Evolutionary conservation across 2,888 invertebrate species (phyloP).

Genomic region (Sepiola atlantica): DNA sequence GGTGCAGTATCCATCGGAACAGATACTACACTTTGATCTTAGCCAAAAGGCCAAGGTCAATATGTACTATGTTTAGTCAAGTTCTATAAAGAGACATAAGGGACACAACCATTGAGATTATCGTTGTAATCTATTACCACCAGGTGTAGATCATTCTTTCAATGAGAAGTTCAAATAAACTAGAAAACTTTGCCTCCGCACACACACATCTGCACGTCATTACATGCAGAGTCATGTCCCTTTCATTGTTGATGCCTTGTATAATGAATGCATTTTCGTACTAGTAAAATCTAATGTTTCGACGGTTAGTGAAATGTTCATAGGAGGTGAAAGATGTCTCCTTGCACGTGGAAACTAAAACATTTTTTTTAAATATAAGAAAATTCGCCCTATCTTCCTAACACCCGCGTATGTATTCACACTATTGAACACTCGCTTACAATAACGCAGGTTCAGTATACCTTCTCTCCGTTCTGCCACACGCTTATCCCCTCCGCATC

Average conservation of each 20-base stretch:
- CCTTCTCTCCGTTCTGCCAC: neutral
- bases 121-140: too few species aligned
- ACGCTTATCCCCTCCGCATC: neutral
- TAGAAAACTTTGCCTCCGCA: too few species aligned
- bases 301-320: neutral
- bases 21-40: too few species aligned
- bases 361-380: neutral
- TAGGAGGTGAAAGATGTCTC: neutral
- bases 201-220: too few species aligned
- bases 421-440: slow-evolving; percentile 19
- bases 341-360: neutral
- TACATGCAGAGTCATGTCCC: neutral
- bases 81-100: too few species aligned
- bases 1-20: too few species aligned
- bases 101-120: too few species aligned
- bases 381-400: neutral
- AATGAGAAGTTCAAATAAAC: too few species aligned
- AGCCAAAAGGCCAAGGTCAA: too few species aligned
- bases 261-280: neutral
- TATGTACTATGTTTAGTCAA: too few species aligned
- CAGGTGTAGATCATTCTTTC: too few species aligned
- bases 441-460: neutral
- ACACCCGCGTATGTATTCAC: neutral
- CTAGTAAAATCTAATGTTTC: neutral
- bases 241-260: neutral